Conservation (phyloP, 2,888 invertebrate genomes). For the Dysmachus trigonus region DNA sequence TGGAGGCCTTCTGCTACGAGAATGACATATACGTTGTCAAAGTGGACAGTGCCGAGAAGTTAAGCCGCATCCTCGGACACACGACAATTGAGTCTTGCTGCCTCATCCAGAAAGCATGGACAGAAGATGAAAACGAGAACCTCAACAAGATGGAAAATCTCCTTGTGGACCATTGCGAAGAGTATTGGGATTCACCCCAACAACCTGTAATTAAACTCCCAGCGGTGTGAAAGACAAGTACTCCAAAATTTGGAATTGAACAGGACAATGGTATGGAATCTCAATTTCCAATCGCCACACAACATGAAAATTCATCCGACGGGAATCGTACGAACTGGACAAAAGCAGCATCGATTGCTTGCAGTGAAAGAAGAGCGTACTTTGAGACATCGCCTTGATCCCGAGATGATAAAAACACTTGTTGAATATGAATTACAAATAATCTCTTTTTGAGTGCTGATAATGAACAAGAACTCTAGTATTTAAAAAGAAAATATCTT, state of each 20-base stretch:
- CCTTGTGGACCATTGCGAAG: slow-evolving; percentile 74
- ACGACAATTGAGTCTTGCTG: slow-evolving; percentile 66
- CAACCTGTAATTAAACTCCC: slow-evolving; percentile 74
- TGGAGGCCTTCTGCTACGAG: slow-evolving; percentile 82
- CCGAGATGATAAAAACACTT: not conserved
- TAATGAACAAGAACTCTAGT: not conserved
- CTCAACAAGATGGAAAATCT: slow-evolving; percentile 71
- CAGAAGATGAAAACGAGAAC: slow-evolving; percentile 67
- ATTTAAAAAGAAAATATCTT: not conserved
- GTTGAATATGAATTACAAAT: not conserved
- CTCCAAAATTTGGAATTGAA: slow-evolving; percentile 44
- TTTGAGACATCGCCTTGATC: not conserved
- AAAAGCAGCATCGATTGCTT: not conserved
- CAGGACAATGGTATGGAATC: slow-evolving; percentile 44
- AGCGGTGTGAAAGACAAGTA: slow-evolving; percentile 66
- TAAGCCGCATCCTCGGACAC: slow-evolving; percentile 66
- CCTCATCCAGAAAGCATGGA: slow-evolving; percentile 63
- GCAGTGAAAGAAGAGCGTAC: not conserved
- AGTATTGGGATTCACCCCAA: slow-evolving; percentile 71
- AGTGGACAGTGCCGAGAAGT: slow-evolving; percentile 68
- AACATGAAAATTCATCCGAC: not conserved
- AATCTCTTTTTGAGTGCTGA: not conserved
- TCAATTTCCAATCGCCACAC: slow-evolving; percentile 16
- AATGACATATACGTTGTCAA: slow-evolving; percentile 80
- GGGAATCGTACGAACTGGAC: not conserved